A percentile compares a stretch with the other conserved stretches of the same genome.
Conservation (phyloP, 2,797 vertebrate genomes). For the Sebastes jordani region DNA sequence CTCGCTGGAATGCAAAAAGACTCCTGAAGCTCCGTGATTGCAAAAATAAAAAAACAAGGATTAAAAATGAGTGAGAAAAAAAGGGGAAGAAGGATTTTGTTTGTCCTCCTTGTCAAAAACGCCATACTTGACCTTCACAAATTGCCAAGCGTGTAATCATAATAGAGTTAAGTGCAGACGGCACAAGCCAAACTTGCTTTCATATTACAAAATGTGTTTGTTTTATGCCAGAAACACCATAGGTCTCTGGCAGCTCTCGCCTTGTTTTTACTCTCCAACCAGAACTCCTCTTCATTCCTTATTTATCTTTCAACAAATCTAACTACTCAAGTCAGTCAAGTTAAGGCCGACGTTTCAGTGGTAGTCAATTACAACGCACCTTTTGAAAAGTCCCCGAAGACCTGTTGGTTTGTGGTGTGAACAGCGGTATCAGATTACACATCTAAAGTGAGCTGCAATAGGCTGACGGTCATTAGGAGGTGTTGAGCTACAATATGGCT, state of each 20-base stretch:
- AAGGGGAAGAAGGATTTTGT: background rate
- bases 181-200: constrained; percentile 31
- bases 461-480: constrained; percentile 52
- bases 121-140: constrained; percentile 12
- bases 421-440: constrained; percentile 56
- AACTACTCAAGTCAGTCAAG: constrained; percentile 9
- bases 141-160: constrained; percentile 20
- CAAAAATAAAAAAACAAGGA: constrained; percentile 28
- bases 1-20: constrained; percentile 56
- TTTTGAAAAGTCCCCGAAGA: constrained; percentile 61
- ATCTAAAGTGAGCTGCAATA: constrained; percentile 37
- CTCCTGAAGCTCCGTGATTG: constrained; percentile 42
- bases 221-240: constrained; percentile 5
- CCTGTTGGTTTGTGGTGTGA: constrained; percentile 65
- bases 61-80: constrained; percentile 1
- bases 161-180: constrained; percentile 9
- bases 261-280: constrained; percentile 7
- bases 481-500: constrained; percentile 64
- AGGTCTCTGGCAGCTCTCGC: constrained; percentile 10
- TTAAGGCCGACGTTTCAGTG: constrained; percentile 21
- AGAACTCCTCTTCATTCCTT: constrained; percentile 20
- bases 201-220: constrained; percentile 10
- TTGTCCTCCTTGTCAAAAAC: constrained; percentile 25
- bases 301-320: constrained; percentile 43
- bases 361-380: constrained; percentile 57